Evolutionary conservation across 2,797 vertebrate species (phyloP).

Genomic region (Phylloscopus collybita): DNA sequence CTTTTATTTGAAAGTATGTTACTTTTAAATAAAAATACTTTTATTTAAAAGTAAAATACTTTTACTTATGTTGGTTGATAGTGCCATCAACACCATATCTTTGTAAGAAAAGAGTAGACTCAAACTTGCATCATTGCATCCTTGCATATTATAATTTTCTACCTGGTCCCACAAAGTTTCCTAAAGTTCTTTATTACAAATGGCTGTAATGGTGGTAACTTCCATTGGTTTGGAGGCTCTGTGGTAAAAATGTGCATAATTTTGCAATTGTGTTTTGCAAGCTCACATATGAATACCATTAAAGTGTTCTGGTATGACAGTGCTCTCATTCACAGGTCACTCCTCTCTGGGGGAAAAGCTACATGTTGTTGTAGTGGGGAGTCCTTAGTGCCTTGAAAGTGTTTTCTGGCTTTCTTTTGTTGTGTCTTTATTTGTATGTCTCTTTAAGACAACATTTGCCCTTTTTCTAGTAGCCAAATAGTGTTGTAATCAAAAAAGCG

Average conservation of each 20-base stretch:
- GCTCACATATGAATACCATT: background rate
- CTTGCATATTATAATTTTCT: background rate
- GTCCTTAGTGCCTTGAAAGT: background rate
- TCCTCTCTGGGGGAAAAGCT: background rate
- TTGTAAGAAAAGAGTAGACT: background rate
- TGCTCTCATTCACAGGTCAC: fast-evolving
- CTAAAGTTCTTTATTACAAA: background rate
- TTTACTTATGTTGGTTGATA: background rate
- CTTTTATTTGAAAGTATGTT: no score
- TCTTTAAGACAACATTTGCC: background rate
- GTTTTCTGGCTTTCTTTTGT: background rate
- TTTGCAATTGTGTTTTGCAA: background rate
- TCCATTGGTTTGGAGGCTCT: background rate
- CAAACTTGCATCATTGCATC: fast-evolving
- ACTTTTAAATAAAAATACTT: no score
- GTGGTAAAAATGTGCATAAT: background rate
- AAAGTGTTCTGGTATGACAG: fast-evolving
- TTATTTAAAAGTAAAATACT: no score
- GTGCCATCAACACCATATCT: background rate
- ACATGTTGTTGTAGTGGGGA: fast-evolving
- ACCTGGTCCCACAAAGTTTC: background rate
- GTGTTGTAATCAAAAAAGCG: background rate
- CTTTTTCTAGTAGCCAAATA: background rate
- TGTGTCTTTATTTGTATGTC: background rate
- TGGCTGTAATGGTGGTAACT: background rate